Base-by-base conservation (phyloP, 1,140 invertebrate species). In the Leptopilina boulardi region DNA sequence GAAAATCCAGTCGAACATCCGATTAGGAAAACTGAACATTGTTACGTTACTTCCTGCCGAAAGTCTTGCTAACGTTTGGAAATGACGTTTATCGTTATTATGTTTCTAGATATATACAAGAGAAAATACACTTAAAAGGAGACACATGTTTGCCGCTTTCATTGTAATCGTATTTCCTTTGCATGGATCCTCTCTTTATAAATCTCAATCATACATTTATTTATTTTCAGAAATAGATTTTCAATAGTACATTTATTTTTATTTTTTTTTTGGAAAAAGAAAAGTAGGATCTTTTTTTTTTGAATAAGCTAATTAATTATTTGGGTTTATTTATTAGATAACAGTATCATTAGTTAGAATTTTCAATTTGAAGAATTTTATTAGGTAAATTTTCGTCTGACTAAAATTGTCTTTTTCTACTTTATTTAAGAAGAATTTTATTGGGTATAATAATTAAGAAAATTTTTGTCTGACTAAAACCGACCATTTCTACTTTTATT, bases 21-120 rank as follows among this genome's bases (percentile, higher is more conserved):
- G 83, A 85, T 85, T 84, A 85, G 77, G 82, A 85, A 82, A 82
- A 81, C 82, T 81, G 80, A 85, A 85, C 82, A 82, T 30, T 3
- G 34, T 1, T 82, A 83, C 76, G 82, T 85, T 85, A 85, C 82
- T 83, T 85, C 78, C 80, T 78, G 71, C 74, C 38, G 66, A 30
- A n/a, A 54, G 75, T 74, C 13, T 54, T 66, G 23, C 2, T 34
- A 66, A 66, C 59, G 59, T 66, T n/a, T 66, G 26, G 3, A 15
- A 84, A 82, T 80, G 76, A 80, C 73, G 70, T 83, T 82, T 79
- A 78, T 80, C 78, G 81, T 79, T 84, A 82, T 84, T 85, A 76
- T 70, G 74, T 84, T 71, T 78, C 41, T 76, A 54, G 71, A 77
- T 75, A 26, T 8, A 15, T 51, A 51, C n/a, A n/a, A 5, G n/a